Base-by-base conservation (phyloP, 2,797 vertebrate species). In the Hapalemur alaotrensis region DNA sequence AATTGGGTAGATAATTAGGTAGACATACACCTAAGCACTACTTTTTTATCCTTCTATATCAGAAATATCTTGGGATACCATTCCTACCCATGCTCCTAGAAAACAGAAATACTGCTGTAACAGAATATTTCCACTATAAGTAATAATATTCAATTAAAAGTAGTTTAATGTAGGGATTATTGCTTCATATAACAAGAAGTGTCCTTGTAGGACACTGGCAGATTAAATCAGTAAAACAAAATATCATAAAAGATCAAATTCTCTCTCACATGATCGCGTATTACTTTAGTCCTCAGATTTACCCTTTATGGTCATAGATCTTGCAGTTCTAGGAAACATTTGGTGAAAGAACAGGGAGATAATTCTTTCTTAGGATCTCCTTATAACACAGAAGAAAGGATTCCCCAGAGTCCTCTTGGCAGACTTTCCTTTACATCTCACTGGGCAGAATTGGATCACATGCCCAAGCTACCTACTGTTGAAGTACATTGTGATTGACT, bases 351-450 rank as follows among this genome's bases (percentile, higher is more conserved):
- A 79, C 13, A 80, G 12, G 72, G 15, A 90, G 7, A 15, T 3
- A 50, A 72, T n/a, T 76, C 7, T 76, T 70, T 57, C 30, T 72
- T 86, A 72, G 3, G n/a, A 30, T 67, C 23, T 82, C 32, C 1
- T 92, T 75, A 7, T 50, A 70, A 80, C 20, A 38, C 15, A 38
- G 46, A 90, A 94, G 50, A 48, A 94, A 95, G 93, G 59, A 92
- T 83, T 63, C 18, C 13, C 23, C 50, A 89, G 11, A 69, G 82
- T 50, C 17, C 8, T 76, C 57, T 83, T 14, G 63, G 38, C 7
- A 91, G 38, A 70, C 20, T 57, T 69, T 43, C 43, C 59, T 5
- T 95, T 84, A 88, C 7, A 63, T 48, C 57, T 89, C 76, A 82
- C 43, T 89, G 15, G 43, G 46, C 6, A 85, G 35, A 91, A 78